Percentiles rank a stretch among this genome's conserved stretches.
Evolutionary conservation across 2,113 vertebrate species (phyloP).

Genomic region (Etheostoma spectabile): DNA sequence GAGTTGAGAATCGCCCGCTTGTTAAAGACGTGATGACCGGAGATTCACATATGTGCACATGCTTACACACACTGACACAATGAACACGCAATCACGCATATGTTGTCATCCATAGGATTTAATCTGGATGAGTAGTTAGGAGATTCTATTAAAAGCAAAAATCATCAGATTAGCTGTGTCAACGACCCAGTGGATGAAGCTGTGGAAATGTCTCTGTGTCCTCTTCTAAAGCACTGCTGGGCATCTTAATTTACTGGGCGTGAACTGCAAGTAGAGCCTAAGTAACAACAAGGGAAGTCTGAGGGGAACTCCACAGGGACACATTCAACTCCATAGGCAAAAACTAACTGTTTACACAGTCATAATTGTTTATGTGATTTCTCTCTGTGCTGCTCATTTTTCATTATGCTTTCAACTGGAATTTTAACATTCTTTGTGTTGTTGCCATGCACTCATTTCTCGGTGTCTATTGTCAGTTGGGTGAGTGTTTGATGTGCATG

Average conservation of each 20-base stretch:
- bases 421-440: conserved; percentile 29
- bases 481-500: conserved; percentile 48
- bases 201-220: conserved; percentile 58
- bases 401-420: not conserved
- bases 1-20: conserved; percentile 62
- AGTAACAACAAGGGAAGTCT: conserved; percentile 27
- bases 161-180: conserved; percentile 46
- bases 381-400: conserved; percentile 6
- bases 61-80: conserved; percentile 6
- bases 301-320: conserved; percentile 33
- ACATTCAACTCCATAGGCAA: not conserved
- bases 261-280: conserved; percentile 53
- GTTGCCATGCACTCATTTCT: conserved; percentile 23
- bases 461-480: conserved; percentile 55
- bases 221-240: conserved; percentile 68
- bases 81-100: conserved; percentile 16
- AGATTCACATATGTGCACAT: conserved; percentile 40
- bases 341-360: conserved; percentile 32
- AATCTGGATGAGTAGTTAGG: conserved; percentile 12
- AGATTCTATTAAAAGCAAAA: conserved; percentile 24
- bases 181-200: conserved; percentile 40
- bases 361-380: not conserved
- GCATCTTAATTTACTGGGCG: conserved; percentile 71
- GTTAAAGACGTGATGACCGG: conserved; percentile 61
- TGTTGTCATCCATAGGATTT: conserved; percentile 15